Percentiles rank a stretch among this genome's conserved stretches.
These are phyloP conservation scores for Pseudolaguvia tuberculata DNA, from an alignment of 2,113 vertebrate species.

Conservation along the genomic window DNA sequence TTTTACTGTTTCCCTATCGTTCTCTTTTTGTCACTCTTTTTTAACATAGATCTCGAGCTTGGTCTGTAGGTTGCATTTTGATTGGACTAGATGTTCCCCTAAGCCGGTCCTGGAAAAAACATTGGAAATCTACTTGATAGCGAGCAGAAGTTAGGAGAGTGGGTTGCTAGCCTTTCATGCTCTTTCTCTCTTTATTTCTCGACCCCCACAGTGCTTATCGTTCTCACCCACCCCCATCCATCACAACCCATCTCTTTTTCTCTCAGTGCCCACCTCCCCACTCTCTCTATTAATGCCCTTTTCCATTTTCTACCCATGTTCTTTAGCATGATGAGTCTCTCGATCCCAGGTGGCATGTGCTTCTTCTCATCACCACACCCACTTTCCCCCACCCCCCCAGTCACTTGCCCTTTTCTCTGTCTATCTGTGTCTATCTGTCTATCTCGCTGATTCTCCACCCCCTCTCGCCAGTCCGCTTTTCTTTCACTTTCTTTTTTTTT, in stretches of 20 bases:
- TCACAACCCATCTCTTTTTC: slow-evolving; percentile 56
- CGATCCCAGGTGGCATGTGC: slow-evolving; percentile 57
- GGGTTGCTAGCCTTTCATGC: slow-evolving; percentile 62
- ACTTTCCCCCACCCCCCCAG: slow-evolving; percentile 43
- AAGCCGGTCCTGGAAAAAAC: slow-evolving; percentile 73
- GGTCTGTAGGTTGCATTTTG: slow-evolving; percentile 74
- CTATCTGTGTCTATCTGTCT: slow-evolving; percentile 56
- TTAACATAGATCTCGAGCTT: slow-evolving; percentile 59
- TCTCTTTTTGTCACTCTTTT: slow-evolving; percentile 35
- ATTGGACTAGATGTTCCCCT: slow-evolving; percentile 76
- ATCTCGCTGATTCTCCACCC: slow-evolving; percentile 56
- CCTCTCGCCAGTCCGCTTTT: slow-evolving; percentile 66
- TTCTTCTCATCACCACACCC: slow-evolving; percentile 22
- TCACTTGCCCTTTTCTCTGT: slow-evolving; percentile 56
- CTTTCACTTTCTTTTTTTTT: slow-evolving; percentile 73
- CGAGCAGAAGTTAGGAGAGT: slow-evolving; percentile 72
- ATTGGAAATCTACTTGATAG: slow-evolving; percentile 73
- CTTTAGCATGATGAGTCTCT: slow-evolving; percentile 46
- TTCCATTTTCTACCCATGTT: slow-evolving; percentile 29
- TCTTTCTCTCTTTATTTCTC: slow-evolving; percentile 42
- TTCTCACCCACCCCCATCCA: slow-evolving; percentile 48
- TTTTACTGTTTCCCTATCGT: slow-evolving; percentile 24
- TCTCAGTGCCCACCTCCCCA: slow-evolving; percentile 42
- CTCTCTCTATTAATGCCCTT: slow-evolving; percentile 13
- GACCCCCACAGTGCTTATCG: slow-evolving; percentile 56